A percentile compares a stretch with the other conserved stretches of the same genome.
Evolutionary conservation across 2,888 invertebrate species (phyloP).

Genomic region (Eutolmus rufibarbis): DNA sequence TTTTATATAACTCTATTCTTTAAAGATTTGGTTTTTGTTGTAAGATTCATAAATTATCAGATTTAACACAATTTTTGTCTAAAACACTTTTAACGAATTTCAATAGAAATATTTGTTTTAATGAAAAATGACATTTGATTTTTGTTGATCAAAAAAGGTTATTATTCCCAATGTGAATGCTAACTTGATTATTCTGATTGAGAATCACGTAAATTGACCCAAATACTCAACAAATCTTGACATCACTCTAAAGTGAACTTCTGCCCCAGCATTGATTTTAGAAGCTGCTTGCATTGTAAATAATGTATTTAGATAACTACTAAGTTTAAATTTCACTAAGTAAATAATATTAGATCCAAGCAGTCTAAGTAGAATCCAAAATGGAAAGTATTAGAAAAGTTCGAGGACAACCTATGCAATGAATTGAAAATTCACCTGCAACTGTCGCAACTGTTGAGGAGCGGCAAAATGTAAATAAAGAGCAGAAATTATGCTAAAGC

Average conservation of each 20-base stretch:
- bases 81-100: no score
- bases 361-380: background rate
- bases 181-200: no score
- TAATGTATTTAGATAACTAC: background rate
- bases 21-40: no score
- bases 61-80: no score
- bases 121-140: no score
- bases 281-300: conserved; percentile 9
- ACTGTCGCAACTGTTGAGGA: background rate
- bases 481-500: background rate
- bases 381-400: background rate
- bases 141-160: no score
- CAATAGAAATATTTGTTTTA: no score
- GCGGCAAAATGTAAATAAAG: background rate
- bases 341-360: background rate
- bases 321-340: background rate
- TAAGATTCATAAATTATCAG: no score
- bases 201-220: background rate
- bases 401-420: background rate
- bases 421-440: conserved; percentile 11
- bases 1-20: no score
- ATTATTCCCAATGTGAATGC: no score
- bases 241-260: background rate
- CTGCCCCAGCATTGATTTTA: background rate
- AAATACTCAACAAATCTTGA: background rate